phyloP scores from a whole-genome alignment of 1,140 invertebrate species.

The Euglossa dilemma region DNA sequence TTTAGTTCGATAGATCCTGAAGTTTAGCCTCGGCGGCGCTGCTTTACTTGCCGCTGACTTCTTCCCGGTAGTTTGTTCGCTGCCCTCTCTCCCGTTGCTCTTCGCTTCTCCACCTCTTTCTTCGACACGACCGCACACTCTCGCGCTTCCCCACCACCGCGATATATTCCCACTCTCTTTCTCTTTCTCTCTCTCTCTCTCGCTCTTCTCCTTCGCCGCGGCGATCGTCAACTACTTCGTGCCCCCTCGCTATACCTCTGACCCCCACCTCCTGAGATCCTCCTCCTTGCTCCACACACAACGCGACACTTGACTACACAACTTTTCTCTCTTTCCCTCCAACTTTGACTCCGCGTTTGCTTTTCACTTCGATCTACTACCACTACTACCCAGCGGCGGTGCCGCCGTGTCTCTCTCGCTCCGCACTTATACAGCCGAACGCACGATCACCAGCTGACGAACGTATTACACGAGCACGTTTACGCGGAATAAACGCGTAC shows the following conservation, averaged over 20 bases:
- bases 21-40: conserved; percentile 80
- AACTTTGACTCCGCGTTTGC: background rate
- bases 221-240: conserved; percentile 62
- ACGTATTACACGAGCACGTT: conserved; percentile 60
- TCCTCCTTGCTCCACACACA: conserved; percentile 66
- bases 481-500: conserved; percentile 56
- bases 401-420: conserved; percentile 31
- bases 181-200: conserved; percentile 29
- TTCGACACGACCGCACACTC: conserved; percentile 62
- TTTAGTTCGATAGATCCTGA: conserved; percentile 81
- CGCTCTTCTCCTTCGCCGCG: conserved; percentile 42
- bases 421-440: conserved; percentile 24
- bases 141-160: conserved; percentile 46
- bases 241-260: conserved; percentile 57
- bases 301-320: conserved; percentile 69
- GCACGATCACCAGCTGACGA: conserved; percentile 45
- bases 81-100: conserved; percentile 62
- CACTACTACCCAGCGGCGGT: no score
- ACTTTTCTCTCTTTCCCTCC: conserved; percentile 43
- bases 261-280: conserved; percentile 67
- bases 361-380: conserved; percentile 20
- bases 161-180: conserved; percentile 31
- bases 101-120: conserved; percentile 50
- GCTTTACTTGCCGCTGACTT: conserved; percentile 80
- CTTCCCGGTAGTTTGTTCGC: conserved; percentile 81